Evolutionary conservation across 2,888 invertebrate species (phyloP).

Genomic region (Leptopilina syphax): DNA sequence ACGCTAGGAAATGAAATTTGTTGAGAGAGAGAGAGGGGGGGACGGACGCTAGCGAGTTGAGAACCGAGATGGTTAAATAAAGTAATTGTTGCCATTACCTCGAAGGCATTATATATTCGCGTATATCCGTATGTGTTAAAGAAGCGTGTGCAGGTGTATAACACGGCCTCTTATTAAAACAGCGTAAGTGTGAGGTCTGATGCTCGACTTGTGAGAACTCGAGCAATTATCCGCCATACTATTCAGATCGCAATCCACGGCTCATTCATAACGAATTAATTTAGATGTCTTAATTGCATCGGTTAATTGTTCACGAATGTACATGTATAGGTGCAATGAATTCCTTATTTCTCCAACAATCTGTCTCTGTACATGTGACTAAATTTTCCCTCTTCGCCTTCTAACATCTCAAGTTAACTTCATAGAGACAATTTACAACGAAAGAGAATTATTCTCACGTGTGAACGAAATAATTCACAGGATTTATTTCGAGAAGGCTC

Average conservation of each 20-base stretch:
- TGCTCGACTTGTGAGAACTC: constrained; percentile 72
- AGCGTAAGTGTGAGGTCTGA: constrained; percentile 50
- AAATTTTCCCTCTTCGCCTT: neutral
- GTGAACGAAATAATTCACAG: too few species aligned
- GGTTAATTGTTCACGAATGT: constrained; percentile 72
- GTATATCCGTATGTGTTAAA: constrained; percentile 47
- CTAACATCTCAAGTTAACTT: neutral
- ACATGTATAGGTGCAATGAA: constrained; percentile 37
- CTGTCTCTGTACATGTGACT: neutral
- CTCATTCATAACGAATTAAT: constrained; percentile 71
- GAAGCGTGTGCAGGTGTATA: constrained; percentile 43
- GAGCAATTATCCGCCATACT: constrained; percentile 70
- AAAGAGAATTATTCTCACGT: too few species aligned
- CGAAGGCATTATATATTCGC: constrained; percentile 46
- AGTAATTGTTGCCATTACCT: constrained; percentile 74
- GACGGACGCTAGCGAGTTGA: constrained; percentile 54
- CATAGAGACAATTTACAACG: too few species aligned
- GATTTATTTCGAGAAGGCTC: too few species aligned
- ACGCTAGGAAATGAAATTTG: constrained; percentile 65
- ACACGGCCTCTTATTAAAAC: constrained; percentile 46
- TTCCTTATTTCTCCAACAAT: constrained; percentile 31
- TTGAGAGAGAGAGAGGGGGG: neutral
- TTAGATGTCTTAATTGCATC: constrained; percentile 76
- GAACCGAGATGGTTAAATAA: constrained; percentile 72
- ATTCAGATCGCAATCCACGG: constrained; percentile 65